A percentile compares a stretch with the other conserved stretches of the same genome.
Evolutionary conservation across 2,113 vertebrate species (phyloP).

Genomic region (Crotalus helleri): DNA sequence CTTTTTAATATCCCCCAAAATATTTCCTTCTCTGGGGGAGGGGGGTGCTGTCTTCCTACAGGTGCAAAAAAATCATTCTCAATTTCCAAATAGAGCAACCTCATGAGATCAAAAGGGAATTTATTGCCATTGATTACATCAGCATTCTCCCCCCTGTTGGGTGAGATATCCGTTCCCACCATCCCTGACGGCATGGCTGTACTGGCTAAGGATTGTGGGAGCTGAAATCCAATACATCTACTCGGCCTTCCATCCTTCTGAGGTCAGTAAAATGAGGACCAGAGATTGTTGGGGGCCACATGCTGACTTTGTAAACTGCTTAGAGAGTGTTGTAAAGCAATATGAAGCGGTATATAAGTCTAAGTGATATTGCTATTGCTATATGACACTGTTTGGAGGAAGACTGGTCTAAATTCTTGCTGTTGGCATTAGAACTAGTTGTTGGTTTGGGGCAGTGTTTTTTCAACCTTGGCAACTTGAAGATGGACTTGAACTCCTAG

Average conservation of each 20-base stretch:
- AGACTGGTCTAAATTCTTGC: background rate
- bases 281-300: background rate
- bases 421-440: background rate
- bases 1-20: too few species aligned
- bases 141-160: background rate
- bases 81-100: background rate
- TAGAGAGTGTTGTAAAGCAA: background rate
- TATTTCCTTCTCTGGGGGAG: too few species aligned
- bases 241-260: background rate
- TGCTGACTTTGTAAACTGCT: background rate
- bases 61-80: background rate
- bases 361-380: background rate
- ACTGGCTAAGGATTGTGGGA: background rate
- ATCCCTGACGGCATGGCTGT: background rate
- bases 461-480: background rate
- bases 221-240: background rate
- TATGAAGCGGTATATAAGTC: background rate
- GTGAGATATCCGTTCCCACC: background rate
- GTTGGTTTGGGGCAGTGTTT: background rate
- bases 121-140: background rate
- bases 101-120: background rate
- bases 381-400: background rate
- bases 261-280: background rate
- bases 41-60: too few species aligned
- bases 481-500: background rate